Evolutionary conservation across 2,113 vertebrate species (phyloP).

Genomic region (Archocentrus centrarchus): DNA sequence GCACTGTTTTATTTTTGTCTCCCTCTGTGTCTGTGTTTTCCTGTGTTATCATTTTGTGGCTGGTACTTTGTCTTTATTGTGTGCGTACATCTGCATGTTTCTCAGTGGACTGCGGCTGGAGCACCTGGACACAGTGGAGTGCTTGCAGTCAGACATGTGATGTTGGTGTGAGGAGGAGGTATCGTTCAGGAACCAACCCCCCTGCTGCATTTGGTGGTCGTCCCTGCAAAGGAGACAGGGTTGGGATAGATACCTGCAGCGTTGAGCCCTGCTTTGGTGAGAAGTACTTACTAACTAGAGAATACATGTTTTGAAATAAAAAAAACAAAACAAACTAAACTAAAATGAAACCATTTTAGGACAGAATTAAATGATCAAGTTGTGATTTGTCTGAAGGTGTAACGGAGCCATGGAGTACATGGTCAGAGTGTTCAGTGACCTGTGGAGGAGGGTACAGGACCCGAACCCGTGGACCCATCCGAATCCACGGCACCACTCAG

Average conservation of each 20-base stretch:
- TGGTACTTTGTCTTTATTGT: not conserved
- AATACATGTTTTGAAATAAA: not conserved
- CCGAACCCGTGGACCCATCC: constrained; percentile 77
- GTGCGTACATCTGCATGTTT: not conserved
- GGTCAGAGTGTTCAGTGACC: constrained; percentile 87
- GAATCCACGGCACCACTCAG: constrained; percentile 75
- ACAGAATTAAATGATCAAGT: not conserved
- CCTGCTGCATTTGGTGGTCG: constrained; percentile 78
- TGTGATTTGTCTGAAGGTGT: constrained; percentile 54
- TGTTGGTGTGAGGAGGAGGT: constrained; percentile 84
- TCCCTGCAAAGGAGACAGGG: constrained; percentile 79
- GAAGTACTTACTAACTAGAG: not conserved
- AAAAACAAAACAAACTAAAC: not conserved
- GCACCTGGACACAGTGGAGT: constrained; percentile 88
- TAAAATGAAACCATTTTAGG: not conserved
- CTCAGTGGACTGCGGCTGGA: constrained; percentile 90
- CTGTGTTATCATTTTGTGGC: not conserved
- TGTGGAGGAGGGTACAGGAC: constrained; percentile 89
- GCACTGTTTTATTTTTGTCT: not conserved
- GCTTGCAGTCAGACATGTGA: constrained; percentile 87
- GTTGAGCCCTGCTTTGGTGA: constrained; percentile 84
- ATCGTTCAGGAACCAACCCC: constrained; percentile 82
- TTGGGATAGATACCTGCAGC: constrained; percentile 87
- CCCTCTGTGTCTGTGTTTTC: not conserved
- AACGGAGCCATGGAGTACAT: constrained; percentile 81